These are phyloP conservation scores for Bubalus kerabau DNA, from an alignment of 2,113 vertebrate genomes.

Conservation along the genomic window DNA sequence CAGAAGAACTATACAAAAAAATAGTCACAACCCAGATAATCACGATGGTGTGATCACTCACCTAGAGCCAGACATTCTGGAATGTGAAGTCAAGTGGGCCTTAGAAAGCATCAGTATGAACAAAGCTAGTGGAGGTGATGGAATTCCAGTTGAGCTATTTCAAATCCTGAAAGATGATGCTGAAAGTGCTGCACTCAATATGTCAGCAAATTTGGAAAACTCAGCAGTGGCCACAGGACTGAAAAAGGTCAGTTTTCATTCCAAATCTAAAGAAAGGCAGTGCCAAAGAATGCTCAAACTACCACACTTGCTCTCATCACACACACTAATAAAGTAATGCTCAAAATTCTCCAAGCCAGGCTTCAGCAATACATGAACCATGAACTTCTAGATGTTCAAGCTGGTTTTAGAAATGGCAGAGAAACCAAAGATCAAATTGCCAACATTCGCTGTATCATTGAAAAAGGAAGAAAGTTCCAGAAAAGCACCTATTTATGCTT, in stretches of 20 bases:
- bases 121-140: not conserved
- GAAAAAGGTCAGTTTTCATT: not conserved
- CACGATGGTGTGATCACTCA: rapidly evolving
- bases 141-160: not conserved
- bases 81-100: not conserved
- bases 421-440: not conserved
- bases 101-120: not conserved
- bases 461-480: not conserved
- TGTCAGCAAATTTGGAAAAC: not conserved
- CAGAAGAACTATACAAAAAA: not conserved
- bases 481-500: not conserved
- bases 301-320: not conserved
- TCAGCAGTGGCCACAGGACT: not conserved
- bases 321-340: not conserved
- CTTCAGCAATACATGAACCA: rapidly evolving
- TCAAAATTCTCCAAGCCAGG: not conserved
- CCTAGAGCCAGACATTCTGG: not conserved
- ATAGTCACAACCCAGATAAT: not conserved
- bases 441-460: not conserved
- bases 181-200: not conserved
- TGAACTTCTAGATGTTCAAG: not conserved
- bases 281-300: not conserved
- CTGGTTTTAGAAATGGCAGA: not conserved
- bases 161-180: not conserved
- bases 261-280: not conserved